Conservation (phyloP, 2,797 vertebrate species). For the Macroramphosus scolopax region DNA sequence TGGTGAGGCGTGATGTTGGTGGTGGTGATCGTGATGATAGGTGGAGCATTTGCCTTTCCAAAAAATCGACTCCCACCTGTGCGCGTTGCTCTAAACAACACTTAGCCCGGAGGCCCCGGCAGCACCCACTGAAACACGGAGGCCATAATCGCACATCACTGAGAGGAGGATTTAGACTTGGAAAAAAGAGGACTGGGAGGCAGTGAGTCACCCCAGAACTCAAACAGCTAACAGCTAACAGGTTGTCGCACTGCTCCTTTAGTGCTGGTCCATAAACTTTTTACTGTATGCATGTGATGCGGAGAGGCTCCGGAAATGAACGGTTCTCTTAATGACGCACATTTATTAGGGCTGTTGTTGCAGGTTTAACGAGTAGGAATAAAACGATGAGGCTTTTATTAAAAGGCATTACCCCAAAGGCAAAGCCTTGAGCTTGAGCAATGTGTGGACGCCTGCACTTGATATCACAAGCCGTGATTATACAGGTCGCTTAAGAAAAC, state of each 20-base stretch:
- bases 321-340: constrained; percentile 1
- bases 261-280: constrained; percentile 45
- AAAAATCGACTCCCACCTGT: constrained; percentile 51
- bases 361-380: constrained; percentile 5
- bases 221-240: constrained; percentile 54
- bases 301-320: constrained; percentile 1
- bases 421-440: not conserved
- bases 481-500: not conserved
- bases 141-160: constrained; percentile 65
- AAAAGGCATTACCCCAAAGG: not conserved
- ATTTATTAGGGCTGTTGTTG: not conserved
- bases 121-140: constrained; percentile 59
- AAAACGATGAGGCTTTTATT: not conserved
- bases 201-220: constrained; percentile 67
- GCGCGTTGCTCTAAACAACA: constrained; percentile 49
- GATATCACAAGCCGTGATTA: not conserved
- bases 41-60: constrained; percentile 40
- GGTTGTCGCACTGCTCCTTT: constrained; percentile 55
- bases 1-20: constrained; percentile 10
- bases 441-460: not conserved
- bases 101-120: constrained; percentile 49
- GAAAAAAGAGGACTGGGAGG: constrained; percentile 57
- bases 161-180: constrained; percentile 58
- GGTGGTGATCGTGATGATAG: constrained; percentile 28
- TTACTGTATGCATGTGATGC: constrained; percentile 21